Conservation (phyloP, 2,113 vertebrate species). For the Lynx canadensis region DNA sequence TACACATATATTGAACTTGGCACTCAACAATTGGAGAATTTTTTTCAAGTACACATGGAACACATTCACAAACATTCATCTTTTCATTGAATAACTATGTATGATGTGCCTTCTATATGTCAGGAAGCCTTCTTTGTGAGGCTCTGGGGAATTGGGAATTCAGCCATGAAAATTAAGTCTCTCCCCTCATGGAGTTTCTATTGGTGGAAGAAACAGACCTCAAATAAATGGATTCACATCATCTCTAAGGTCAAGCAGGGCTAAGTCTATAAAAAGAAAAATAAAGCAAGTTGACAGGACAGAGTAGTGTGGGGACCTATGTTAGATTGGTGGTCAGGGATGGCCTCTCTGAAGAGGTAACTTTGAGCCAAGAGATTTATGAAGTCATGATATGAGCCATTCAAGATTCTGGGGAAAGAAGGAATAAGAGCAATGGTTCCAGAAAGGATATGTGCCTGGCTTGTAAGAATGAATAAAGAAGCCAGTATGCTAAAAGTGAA, state of each 20-base stretch:
- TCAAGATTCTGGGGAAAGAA: background rate
- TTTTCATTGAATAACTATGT: background rate
- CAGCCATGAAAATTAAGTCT: background rate
- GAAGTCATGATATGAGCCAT: background rate
- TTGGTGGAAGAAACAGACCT: background rate
- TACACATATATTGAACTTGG: background rate
- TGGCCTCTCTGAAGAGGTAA: background rate
- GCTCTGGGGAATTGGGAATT: background rate
- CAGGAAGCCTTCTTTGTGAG: background rate
- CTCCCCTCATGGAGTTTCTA: background rate
- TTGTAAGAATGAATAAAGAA: background rate
- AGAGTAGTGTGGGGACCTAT: background rate
- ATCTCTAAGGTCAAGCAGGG: background rate
- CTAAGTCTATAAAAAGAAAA: background rate
- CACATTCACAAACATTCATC: background rate
- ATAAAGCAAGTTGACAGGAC: background rate
- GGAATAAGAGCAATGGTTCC: background rate
- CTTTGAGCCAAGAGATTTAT: background rate
- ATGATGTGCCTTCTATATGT: background rate
- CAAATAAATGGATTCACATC: background rate
- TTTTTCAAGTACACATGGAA: background rate
- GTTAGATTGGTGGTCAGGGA: background rate
- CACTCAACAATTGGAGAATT: background rate
- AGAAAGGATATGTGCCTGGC: background rate
- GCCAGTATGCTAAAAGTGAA: background rate